A percentile compares a stretch with the other conserved stretches of the same genome.
These are phyloP conservation scores for Lepidurus apus DNA, from an alignment of 1,140 invertebrate species.

Conservation along the genomic window DNA sequence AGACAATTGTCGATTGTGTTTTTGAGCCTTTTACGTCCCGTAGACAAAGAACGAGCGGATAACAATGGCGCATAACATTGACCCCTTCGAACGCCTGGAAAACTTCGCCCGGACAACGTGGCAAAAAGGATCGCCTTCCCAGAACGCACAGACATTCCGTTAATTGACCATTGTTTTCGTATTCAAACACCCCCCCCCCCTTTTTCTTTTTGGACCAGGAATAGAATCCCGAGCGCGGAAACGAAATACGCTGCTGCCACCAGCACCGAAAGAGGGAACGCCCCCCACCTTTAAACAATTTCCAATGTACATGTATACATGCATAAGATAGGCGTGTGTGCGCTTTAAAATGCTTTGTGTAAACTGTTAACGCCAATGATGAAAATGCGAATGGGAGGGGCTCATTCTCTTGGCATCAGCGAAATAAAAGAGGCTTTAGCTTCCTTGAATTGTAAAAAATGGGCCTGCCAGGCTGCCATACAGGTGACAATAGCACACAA, in stretches of 20 bases:
- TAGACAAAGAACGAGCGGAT: slow-evolving; percentile 19
- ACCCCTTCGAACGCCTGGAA: slow-evolving; percentile 16
- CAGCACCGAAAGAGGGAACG: neutral
- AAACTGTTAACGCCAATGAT: neutral
- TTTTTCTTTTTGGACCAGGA: neutral
- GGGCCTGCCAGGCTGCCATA: neutral
- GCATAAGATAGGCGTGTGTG: neutral
- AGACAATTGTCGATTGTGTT: slow-evolving; percentile 19
- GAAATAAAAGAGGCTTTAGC: neutral
- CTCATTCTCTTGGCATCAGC: neutral
- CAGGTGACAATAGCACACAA: neutral
- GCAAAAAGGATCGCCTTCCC: slow-evolving; percentile 14
- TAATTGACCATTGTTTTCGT: slow-evolving; percentile 16
- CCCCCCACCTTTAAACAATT: neutral
- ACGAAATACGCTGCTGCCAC: neutral
- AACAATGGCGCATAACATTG: slow-evolving; percentile 21
- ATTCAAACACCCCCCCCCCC: neutral
- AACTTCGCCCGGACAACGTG: neutral
- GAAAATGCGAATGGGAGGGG: neutral
- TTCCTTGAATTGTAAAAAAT: neutral
- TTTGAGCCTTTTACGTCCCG: neutral
- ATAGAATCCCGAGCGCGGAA: neutral
- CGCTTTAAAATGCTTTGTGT: neutral
- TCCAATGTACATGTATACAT: too few species aligned
- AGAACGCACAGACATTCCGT: slow-evolving; percentile 9